Conservation (phyloP, 2,797 vertebrate species). For the Antrozous pallidus region DNA sequence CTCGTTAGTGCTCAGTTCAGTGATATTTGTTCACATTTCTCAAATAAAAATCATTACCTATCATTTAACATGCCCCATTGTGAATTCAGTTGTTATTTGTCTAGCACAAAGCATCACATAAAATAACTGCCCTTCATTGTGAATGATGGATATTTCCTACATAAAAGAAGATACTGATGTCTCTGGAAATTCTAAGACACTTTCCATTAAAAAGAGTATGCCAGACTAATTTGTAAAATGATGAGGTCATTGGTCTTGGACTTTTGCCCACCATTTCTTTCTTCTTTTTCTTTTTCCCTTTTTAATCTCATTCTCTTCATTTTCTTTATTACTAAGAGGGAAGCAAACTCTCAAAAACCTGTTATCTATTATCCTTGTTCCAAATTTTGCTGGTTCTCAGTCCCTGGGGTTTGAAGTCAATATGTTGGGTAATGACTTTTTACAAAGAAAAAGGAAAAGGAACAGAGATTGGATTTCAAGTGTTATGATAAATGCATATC, state of each 20-base stretch:
- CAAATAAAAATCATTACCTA: slow-evolving; percentile 66
- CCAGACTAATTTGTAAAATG: slow-evolving; percentile 61
- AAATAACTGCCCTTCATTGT: slow-evolving; percentile 16
- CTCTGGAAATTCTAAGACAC: slow-evolving; percentile 8
- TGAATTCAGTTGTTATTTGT: slow-evolving; percentile 42
- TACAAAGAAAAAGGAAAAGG: slow-evolving; percentile 78
- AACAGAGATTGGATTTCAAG: slow-evolving; percentile 80
- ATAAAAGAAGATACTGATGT: slow-evolving; percentile 35
- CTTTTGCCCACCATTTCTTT: slow-evolving; percentile 66
- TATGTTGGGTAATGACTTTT: slow-evolving; percentile 86
- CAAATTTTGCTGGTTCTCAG: slow-evolving; percentile 81
- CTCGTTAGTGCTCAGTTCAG: slow-evolving; percentile 42
- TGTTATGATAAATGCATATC: slow-evolving; percentile 80
- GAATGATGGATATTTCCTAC: neutral
- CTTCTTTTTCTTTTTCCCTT: neutral
- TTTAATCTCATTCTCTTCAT: slow-evolving; percentile 73
- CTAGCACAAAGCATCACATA: neutral
- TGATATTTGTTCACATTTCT: slow-evolving; percentile 64
- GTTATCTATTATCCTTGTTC: slow-evolving; percentile 83
- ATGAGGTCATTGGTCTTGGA: slow-evolving; percentile 67
- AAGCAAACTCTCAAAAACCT: slow-evolving; percentile 76
- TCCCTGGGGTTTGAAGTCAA: slow-evolving; percentile 83
- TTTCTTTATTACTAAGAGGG: slow-evolving; percentile 81
- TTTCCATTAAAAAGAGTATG: slow-evolving; percentile 51
- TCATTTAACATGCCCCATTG: slow-evolving; percentile 51